Conservation (phyloP, 2,113 vertebrate species). For the Stictonetta naevosa region DNA sequence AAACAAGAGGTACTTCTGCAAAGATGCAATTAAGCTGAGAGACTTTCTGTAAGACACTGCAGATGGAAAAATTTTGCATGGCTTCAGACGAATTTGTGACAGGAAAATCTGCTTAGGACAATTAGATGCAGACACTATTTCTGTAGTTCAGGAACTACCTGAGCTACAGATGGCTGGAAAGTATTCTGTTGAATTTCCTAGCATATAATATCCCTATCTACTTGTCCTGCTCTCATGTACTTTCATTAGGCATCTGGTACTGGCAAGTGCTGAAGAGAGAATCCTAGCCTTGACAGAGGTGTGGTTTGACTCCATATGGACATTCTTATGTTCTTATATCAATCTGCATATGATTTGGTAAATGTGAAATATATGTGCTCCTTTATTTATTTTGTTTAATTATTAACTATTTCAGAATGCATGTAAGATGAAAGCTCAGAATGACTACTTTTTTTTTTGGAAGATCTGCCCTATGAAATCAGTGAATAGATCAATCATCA, state of each 20-base stretch:
- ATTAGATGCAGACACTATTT: slow-evolving; percentile 41
- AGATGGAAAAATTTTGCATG: slow-evolving; percentile 12
- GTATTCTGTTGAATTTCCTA: slow-evolving; percentile 3
- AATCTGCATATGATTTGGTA: slow-evolving; percentile 25
- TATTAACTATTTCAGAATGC: slow-evolving; percentile 2
- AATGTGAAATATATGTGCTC: slow-evolving; percentile 14
- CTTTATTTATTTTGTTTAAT: background rate
- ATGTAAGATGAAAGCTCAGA: background rate
- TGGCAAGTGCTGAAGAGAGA: slow-evolving; percentile 60
- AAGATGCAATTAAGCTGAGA: background rate
- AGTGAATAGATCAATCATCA: background rate
- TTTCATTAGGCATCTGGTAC: slow-evolving; percentile 66
- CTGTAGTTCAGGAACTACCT: slow-evolving; percentile 50
- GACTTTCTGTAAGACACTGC: background rate
- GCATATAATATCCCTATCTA: background rate
- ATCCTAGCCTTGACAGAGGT: slow-evolving; percentile 62
- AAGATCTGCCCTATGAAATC: background rate
- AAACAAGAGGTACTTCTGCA: slow-evolving; percentile 17
- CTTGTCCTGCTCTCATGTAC: slow-evolving; percentile 12
- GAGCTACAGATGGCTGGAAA: slow-evolving; percentile 52
- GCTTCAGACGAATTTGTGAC: slow-evolving; percentile 13
- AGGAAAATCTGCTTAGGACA: slow-evolving; percentile 50
- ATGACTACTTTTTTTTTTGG: background rate
- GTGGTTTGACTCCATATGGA: slow-evolving; percentile 68
- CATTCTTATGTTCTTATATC: slow-evolving; percentile 59